phyloP scores from a whole-genome alignment of 2,113 vertebrate genomes.

The Pristiophorus japonicus region DNA sequence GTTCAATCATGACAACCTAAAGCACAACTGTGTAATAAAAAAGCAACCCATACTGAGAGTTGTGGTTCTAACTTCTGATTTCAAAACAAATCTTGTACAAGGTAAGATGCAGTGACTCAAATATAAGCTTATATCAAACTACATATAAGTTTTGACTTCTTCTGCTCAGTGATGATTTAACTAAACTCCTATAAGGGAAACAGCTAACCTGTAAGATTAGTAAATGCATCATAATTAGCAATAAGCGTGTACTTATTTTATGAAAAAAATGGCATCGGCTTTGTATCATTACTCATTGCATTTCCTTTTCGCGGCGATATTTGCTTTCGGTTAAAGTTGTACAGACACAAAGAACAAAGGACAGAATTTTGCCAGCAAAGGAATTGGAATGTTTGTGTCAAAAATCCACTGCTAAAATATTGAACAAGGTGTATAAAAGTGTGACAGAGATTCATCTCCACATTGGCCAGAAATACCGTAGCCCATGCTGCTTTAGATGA shows the following conservation, averaged over 20 bases:
- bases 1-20: background rate
- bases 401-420: background rate
- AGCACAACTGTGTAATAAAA: background rate
- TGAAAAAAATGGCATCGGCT: background rate
- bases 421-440: background rate
- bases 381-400: background rate
- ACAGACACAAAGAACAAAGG: background rate
- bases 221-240: background rate
- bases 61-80: constrained; percentile 16
- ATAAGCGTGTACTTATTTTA: background rate
- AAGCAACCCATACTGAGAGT: background rate
- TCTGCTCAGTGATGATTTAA: too few relatives aligned
- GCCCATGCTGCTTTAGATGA: background rate
- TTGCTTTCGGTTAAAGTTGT: background rate
- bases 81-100: background rate
- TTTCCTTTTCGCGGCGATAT: background rate
- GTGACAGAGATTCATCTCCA: background rate
- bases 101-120: background rate
- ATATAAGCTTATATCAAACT: background rate
- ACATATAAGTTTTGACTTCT: background rate
- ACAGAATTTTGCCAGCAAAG: background rate
- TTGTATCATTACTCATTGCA: background rate
- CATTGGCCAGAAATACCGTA: background rate
- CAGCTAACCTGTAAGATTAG: background rate
- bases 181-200: background rate